Evolutionary conservation across 2,888 invertebrate genomes (phyloP), one percentile per base, ranked within the genome.

Genomic region (Acronicta alni): DNA sequence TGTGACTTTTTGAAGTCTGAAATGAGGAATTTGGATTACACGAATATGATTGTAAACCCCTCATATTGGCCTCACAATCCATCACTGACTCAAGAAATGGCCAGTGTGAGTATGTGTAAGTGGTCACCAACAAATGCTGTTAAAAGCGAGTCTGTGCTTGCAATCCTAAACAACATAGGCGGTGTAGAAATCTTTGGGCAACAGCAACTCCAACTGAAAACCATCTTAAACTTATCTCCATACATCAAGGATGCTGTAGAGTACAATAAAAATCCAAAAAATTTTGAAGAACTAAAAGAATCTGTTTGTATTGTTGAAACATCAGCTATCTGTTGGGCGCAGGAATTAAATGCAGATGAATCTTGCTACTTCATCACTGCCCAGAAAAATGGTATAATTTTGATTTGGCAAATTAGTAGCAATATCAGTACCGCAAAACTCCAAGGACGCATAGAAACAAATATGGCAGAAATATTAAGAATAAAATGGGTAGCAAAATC

Each of bases 111-210:
- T 0, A 66, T 77, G n/a, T 83, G 82, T 39, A 77, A 86, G 35
- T 92, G 91, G 89, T 91, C 92, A 0, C 92, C 93, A 1, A 35
- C 43, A 12, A 80, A 83, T 58, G 77, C 88, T 0, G 48, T 79
- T 17, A 67, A 80, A 38, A 83, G 83, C 30, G 75, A 82, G 35
- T 76, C 81, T 57, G 64, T 86, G 1, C 59, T 93, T 18, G 90
- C 93, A 2, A 65, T 88, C 9, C 63, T 94, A 18, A 93, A 89
- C 48, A 92, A 89, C 71, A 79, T 89, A 23, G 93, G 94, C 0
- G 85, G 88, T 56, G 78, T 94, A 0, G 85, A 89, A 39, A 58
- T 94, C 12, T 86, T 80, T 67, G 75, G 51, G 9, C 75, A 70
- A 18, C 54, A 61, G 17, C 80, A 80, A 44, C 63, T 67, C 12